These are phyloP conservation scores for Chrysolina haemoptera DNA, from an alignment of 2,888 invertebrate species.

Conservation along the genomic window DNA sequence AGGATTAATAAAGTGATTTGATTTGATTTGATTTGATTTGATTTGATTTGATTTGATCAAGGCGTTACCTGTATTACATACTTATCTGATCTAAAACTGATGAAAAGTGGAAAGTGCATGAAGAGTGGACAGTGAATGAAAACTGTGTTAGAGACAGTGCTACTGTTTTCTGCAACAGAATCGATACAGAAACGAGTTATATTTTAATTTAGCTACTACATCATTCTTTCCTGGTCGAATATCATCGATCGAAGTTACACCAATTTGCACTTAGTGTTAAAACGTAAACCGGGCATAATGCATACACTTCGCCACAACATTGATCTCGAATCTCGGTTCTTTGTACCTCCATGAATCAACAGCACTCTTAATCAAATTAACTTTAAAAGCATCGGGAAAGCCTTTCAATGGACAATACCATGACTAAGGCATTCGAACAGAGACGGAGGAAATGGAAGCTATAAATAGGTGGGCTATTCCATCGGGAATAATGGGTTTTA, in stretches of 20 bases:
- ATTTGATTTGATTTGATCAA: too few species aligned
- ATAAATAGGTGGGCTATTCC: conserved; percentile 1
- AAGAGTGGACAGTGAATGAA: too few species aligned
- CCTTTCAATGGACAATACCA: conserved; percentile 61
- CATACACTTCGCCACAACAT: conserved; percentile 53
- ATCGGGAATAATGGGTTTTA: conserved; percentile 2
- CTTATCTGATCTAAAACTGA: too few species aligned
- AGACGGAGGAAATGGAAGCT: conserved; percentile 30
- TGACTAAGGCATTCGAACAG: conserved; percentile 54
- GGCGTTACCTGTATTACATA: too few species aligned
- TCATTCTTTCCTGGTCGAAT: conserved; percentile 59
- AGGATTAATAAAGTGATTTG: too few species aligned
- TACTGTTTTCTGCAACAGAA: neutral
- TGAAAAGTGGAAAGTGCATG: too few species aligned
- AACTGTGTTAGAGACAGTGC: too few species aligned
- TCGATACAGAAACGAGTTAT: neutral
- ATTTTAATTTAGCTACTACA: conserved; percentile 18
- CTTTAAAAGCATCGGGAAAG: conserved; percentile 63
- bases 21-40: too few species aligned
- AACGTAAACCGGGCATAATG: conserved; percentile 58
- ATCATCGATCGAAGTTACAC: conserved; percentile 62
- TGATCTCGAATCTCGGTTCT: conserved; percentile 53
- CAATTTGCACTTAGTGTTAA: conserved; percentile 64
- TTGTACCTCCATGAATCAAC: conserved; percentile 65
- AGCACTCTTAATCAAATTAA: conserved; percentile 65